Evolutionary conservation across 1,140 invertebrate species (phyloP), one percentile per base, ranked within the genome.

Genomic region (Hylyphantes graminicola): DNA sequence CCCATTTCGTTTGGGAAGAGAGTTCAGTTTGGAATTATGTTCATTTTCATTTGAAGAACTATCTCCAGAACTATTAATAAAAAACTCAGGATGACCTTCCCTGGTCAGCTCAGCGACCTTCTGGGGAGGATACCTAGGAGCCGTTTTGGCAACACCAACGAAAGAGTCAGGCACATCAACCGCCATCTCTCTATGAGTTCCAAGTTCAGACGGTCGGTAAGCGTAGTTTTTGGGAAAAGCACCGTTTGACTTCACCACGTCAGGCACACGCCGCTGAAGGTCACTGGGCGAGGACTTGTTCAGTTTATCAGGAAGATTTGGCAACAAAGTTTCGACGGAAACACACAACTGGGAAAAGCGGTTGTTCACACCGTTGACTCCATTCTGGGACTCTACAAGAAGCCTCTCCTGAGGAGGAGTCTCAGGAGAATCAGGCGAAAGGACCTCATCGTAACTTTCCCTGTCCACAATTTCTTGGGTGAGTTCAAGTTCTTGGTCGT

Each of bases 161-260:
- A 99, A 98, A 88, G 94, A 94, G 89, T 98, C 97, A 88, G 98
- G 98, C 86, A 98, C 97, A 91, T 99, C 98, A 88, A 99, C 97
- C 88, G 98, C 96, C 95, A 99, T 97, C 93, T 99, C 98, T 19
- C 91, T 87, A 87, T 92, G 91, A 59, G 75, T 59, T 57, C 80
- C 53, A 61, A 72, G 53, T 53, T 59, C 73, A 54, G 63, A 53
- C 17, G 48, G n/a, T 72, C 64, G 59, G 67, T 80, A 59, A 48
- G 7, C 19, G 21, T 54, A n/a, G 54, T 70, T 81, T 9, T 59
- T 63, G 10, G 53, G 11, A 55, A 48, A n/a, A 48, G 17, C n/a
- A 67, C 76, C 65, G 17, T 78, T 78, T 53, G 57, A 55, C 21
- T 63, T 55, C 50, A 51, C 65, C 15, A 21, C 11, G 53, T 74